Conservation (phyloP, 1,140 invertebrate species). For the Microplitis mediator region DNA sequence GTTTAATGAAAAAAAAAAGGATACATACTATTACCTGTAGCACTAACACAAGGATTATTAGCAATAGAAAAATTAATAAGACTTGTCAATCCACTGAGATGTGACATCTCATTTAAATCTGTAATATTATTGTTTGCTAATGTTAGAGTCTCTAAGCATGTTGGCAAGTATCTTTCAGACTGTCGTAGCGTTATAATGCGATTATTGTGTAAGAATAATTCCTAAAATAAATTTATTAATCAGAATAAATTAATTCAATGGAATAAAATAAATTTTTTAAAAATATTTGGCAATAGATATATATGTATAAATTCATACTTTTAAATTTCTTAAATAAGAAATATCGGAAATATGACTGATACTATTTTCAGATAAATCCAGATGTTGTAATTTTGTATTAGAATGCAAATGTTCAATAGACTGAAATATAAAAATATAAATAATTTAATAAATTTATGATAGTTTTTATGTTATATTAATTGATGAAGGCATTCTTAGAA, state of each 20-base stretch:
- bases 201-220: slow-evolving; percentile 85
- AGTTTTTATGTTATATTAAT: background rate
- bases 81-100: slow-evolving; percentile 75
- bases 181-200: slow-evolving; percentile 79
- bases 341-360: slow-evolving; percentile 85
- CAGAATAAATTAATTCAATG: slow-evolving; percentile 27
- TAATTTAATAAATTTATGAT: background rate
- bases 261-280: background rate
- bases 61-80: slow-evolving; percentile 82
- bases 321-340: slow-evolving; percentile 78
- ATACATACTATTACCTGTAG: slow-evolving; percentile 74
- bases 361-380: slow-evolving; percentile 89
- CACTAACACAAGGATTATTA: slow-evolving; percentile 84
- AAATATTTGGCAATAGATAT: background rate
- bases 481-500: background rate
- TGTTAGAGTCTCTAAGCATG: slow-evolving; percentile 75
- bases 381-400: slow-evolving; percentile 78
- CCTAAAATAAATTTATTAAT: slow-evolving; percentile 65
- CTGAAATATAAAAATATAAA: slow-evolving; percentile 60
- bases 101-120: slow-evolving; percentile 87
- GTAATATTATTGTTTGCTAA: slow-evolving; percentile 83
- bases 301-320: slow-evolving; percentile 62
- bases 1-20: slow-evolving; percentile 59
- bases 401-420: slow-evolving; percentile 85
- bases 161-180: slow-evolving; percentile 82